A percentile compares a stretch with the other conserved stretches of the same genome.
Evolutionary conservation across 2,797 vertebrate genomes (phyloP).

Genomic region (Sarcophilus harrisii): DNA sequence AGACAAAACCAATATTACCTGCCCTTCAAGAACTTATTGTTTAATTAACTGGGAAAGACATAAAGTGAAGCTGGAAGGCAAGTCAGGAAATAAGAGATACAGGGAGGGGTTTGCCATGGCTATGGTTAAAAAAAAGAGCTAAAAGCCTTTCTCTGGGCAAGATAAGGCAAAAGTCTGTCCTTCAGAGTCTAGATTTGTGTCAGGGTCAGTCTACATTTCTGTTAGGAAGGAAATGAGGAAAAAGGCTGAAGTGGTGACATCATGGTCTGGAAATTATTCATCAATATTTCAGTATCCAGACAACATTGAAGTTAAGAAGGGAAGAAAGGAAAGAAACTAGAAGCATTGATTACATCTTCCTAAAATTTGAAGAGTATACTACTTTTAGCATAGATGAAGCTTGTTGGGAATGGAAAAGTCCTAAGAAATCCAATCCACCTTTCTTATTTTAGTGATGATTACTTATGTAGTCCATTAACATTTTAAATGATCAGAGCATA

Average conservation of each 20-base stretch:
- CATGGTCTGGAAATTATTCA: not conserved
- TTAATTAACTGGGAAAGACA: not conserved
- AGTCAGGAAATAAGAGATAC: no score
- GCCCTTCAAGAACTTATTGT: not conserved
- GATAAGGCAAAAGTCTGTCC: not conserved
- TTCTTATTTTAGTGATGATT: no score
- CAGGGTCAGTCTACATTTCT: not conserved
- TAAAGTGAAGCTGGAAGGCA: not conserved
- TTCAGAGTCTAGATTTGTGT: not conserved
- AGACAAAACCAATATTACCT: not conserved
- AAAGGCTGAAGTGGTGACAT: not conserved
- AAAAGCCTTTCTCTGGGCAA: not conserved
- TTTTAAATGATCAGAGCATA: no score
- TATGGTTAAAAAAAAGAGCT: not conserved
- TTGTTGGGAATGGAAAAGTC: no score
- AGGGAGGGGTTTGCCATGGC: not conserved
- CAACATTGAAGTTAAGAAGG: not conserved
- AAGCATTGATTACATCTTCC: no score
- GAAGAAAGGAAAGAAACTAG: not conserved
- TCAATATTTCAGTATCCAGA: not conserved
- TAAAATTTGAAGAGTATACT: no score
- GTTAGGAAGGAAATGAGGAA: not conserved
- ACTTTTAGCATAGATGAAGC: no score
- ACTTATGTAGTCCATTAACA: no score
- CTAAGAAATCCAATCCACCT: no score